Evolutionary conservation across 2,888 invertebrate species (phyloP).

Genomic region (Diloba caeruleocephala): DNA sequence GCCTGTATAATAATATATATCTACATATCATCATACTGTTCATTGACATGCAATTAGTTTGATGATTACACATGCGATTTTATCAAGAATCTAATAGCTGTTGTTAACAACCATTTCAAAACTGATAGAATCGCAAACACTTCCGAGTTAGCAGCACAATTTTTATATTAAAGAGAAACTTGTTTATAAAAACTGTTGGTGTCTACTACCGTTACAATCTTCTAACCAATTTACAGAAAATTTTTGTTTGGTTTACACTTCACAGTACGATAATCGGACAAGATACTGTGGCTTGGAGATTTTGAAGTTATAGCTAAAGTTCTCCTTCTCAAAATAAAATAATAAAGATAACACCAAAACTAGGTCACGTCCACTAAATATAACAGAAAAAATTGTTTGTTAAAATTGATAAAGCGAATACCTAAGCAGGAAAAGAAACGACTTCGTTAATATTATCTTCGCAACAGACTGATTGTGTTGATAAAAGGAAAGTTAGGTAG

Average conservation of each 20-base stretch:
- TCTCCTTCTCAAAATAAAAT: neutral
- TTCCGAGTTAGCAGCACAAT: neutral
- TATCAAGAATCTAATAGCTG: constrained; percentile 12
- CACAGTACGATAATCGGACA: constrained; percentile 18
- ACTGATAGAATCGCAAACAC: constrained; percentile 10
- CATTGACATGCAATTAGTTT: constrained; percentile 17
- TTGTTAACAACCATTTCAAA: constrained; percentile 8
- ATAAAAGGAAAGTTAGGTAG: constrained; percentile 12
- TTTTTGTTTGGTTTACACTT: constrained; percentile 23
- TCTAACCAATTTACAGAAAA: constrained; percentile 32
- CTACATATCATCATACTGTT: neutral
- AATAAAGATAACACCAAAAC: neutral
- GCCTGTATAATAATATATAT: constrained; percentile 8
- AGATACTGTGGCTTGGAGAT: no score
- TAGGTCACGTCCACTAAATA: neutral
- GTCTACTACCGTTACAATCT: constrained; percentile 29
- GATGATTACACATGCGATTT: constrained; percentile 9
- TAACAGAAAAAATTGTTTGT: neutral
- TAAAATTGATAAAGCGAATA: neutral
- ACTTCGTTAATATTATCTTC: constrained; percentile 24
- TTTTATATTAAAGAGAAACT: constrained; percentile 24
- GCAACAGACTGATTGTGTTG: constrained; percentile 16
- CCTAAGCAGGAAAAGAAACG: constrained; percentile 9
- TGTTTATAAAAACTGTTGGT: constrained; percentile 11
- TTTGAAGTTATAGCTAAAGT: neutral